A percentile compares a stretch with the other conserved stretches of the same genome.
phyloP scores from a whole-genome alignment of 2,797 vertebrate genomes.

The Aselliscus stoliczkanus region DNA sequence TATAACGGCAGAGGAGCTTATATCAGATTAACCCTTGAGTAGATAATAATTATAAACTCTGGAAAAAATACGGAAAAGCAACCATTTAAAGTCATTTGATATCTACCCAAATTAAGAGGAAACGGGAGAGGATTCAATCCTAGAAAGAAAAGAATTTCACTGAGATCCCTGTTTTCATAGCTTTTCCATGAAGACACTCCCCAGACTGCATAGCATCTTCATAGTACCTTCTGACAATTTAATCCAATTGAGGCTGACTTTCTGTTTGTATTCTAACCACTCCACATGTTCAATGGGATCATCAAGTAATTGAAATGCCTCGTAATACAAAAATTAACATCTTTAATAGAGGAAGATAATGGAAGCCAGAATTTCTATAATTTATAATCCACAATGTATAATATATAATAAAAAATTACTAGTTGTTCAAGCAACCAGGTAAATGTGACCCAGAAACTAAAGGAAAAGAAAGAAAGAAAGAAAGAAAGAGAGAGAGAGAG shows the following conservation, averaged over 20 bases:
- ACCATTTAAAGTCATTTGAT: not conserved
- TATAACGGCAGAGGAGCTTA: not conserved
- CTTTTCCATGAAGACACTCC: not conserved
- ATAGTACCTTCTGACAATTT: not conserved
- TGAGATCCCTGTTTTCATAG: not conserved
- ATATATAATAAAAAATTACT: not conserved
- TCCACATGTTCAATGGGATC: not conserved
- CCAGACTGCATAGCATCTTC: not conserved
- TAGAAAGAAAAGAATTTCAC: not conserved
- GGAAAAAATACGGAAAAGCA: not conserved
- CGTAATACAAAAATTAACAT: not conserved
- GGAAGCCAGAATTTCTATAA: not conserved
- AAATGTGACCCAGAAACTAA: not conserved
- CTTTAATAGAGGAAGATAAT: constrained; percentile 10
- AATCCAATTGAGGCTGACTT: not conserved
- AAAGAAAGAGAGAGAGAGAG: too few relatives aligned
- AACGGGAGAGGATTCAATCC: not conserved
- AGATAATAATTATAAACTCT: not conserved
- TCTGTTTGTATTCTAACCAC: not conserved
- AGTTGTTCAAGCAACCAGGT: not conserved
- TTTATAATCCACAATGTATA: not conserved
- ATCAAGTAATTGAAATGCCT: not conserved
- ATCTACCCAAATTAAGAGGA: not conserved
- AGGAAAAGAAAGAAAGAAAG: not conserved
- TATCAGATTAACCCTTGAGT: not conserved